Evolutionary conservation across 2,113 vertebrate genomes (phyloP), one percentile per base, ranked within the genome.

Genomic region (Hydropotes inermis): DNA sequence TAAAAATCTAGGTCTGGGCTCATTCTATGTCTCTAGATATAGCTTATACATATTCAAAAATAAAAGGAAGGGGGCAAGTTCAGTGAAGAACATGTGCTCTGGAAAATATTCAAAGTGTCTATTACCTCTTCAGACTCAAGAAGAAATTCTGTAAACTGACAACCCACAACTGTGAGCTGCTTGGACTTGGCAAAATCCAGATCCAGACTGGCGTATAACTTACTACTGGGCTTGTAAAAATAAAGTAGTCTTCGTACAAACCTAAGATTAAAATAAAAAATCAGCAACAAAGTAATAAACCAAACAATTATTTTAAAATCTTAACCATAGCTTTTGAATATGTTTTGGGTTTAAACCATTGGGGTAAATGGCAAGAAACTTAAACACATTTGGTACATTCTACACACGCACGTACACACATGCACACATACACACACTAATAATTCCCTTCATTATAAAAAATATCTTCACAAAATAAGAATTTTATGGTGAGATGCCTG

Each of bases 211-310:
- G 99, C 99, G 55, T 99, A 99, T 67, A 99, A 98, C 97, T 99
- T 99, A 98, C 99, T 99, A 98, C 99, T 99, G 91, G 99, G 99
- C 97, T 99, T 99, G 97, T 99, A 99, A 98, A 99, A 99, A 99
- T 99, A 99, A 64, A 99, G 99, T 89, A 99, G 98, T 98, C 99
- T 99, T 88, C 99, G 99, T 81, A 99, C 99, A 99, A 99, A 99
- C 98, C 99, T 99, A 97, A 92, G 79, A 97, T 61, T 50, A 98
- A 97, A 97, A 92, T 61, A 64, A 19, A 98, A 25, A 98, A 92
- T 64, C 58, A 82, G 50, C 21, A 91, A 87, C 19, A 64, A 84
- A 52, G 54, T 91, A 61, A 96, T 87, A 94, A 93, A 55, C 0
- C 9, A 64, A 91, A 92, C 19, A 55, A 87, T 67, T 79, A 87